Percentiles rank a stretch among this genome's conserved stretches.
These are phyloP conservation scores for Acrocephalus scirpaceus DNA, from an alignment of 2,797 vertebrate genomes.

Conservation along the genomic window DNA sequence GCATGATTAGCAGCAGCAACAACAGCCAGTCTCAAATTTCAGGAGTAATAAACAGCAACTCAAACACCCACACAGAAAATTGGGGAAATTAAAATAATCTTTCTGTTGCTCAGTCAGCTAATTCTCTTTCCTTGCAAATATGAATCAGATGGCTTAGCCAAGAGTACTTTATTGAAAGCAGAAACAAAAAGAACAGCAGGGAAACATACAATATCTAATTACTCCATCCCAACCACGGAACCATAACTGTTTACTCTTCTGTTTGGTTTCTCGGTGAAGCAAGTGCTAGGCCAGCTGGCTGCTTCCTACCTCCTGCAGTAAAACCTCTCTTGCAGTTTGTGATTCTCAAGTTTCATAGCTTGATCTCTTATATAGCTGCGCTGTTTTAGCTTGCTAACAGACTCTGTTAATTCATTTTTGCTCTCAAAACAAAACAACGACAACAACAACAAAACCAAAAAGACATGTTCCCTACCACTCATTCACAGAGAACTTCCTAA, in stretches of 20 bases:
- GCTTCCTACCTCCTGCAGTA: not conserved
- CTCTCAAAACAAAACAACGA: not conserved
- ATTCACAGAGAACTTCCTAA: not conserved
- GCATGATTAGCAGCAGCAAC: not conserved
- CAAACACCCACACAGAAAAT: constrained; percentile 26
- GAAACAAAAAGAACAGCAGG: constrained; percentile 55
- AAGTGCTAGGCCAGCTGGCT: constrained; percentile 28
- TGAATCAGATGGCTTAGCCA: constrained; percentile 25
- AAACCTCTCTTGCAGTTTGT: not conserved
- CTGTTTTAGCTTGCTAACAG: not conserved
- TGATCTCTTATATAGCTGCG: not conserved
- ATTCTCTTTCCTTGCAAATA: constrained; percentile 40
- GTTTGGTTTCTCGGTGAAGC: constrained; percentile 27
- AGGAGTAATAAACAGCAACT: not conserved
- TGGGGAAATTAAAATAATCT: constrained; percentile 42
- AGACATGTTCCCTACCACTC: not conserved
- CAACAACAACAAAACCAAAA: too few species aligned
- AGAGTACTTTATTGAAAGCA: constrained; percentile 19
- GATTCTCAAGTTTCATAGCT: not conserved
- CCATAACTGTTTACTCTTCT: constrained; percentile 8
- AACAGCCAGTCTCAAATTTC: not conserved
- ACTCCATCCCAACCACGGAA: not conserved
- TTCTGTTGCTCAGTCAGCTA: constrained; percentile 32
- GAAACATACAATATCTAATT: constrained; percentile 39
- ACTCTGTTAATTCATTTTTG: not conserved